Evolutionary conservation across 2,113 vertebrate species (phyloP).

Genomic region (Malurus alboscapulatus): DNA sequence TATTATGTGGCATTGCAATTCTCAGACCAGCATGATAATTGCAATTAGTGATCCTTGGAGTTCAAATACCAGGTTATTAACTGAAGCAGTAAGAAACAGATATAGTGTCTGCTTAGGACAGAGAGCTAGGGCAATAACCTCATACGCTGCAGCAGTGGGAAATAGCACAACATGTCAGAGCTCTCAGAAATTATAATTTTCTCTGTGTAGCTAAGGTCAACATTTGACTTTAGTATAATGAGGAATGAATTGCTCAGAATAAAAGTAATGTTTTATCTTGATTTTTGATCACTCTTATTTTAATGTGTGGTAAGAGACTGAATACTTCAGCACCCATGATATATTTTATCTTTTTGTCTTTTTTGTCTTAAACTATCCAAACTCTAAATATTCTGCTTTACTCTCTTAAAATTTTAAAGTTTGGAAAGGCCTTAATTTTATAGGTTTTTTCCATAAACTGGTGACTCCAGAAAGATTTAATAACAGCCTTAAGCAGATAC

Average conservation of each 20-base stretch:
- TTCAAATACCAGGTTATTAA: not conserved
- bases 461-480: not conserved
- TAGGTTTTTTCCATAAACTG: not conserved
- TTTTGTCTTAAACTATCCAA: not conserved
- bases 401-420: not conserved
- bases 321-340: not conserved
- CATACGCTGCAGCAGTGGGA: not conserved
- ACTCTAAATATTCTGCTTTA: not conserved
- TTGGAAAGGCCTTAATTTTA: not conserved
- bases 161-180: not conserved
- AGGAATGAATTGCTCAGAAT: not conserved
- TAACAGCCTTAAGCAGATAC: not conserved
- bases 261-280: not conserved
- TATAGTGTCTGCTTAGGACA: not conserved
- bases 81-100: not conserved
- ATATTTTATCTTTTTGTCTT: not conserved
- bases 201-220: not conserved
- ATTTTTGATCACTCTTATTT: not conserved
- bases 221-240: not conserved
- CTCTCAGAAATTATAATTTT: conserved; percentile 5
- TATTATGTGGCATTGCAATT: not conserved
- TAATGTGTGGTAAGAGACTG: not conserved
- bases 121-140: not conserved
- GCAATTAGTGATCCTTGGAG: not conserved
- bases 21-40: not conserved